Evolutionary conservation across 2,888 invertebrate species (phyloP).

Genomic region (Pardosa pseudoannulata): DNA sequence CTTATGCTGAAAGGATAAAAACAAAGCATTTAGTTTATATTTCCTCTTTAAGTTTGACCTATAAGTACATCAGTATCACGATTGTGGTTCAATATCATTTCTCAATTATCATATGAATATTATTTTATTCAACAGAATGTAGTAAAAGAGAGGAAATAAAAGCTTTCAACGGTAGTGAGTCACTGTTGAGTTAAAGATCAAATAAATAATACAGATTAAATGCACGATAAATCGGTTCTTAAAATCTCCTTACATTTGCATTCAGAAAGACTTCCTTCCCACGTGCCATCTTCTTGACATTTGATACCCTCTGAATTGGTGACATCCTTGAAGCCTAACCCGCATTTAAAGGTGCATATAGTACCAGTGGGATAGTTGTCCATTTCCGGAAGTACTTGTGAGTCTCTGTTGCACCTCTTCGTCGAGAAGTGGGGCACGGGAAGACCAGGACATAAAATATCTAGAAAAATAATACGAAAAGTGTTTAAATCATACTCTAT

Average conservation of each 20-base stretch:
- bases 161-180: neutral
- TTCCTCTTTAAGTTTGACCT: no score
- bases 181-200: constrained; percentile 34
- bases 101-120: no score
- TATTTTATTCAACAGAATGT: no score
- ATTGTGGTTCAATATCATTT: no score
- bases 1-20: no score
- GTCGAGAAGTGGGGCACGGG: neutral
- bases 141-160: no score
- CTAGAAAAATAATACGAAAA: neutral
- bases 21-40: no score
- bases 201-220: neutral
- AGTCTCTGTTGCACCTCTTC: neutral
- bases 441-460: neutral
- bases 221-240: no score
- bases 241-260: constrained; percentile 38
- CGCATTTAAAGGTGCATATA: constrained; percentile 24
- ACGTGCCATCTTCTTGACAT: constrained; percentile 26
- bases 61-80: no score
- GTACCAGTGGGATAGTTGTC: constrained; percentile 21
- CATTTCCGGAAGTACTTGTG: neutral
- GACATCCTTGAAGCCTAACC: constrained; percentile 11
- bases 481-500: no score
- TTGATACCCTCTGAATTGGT: neutral
- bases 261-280: constrained; percentile 21